These are phyloP conservation scores for Epiperipatus broadwayi DNA, from an alignment of 2,888 invertebrate species.

Conservation along the genomic window DNA sequence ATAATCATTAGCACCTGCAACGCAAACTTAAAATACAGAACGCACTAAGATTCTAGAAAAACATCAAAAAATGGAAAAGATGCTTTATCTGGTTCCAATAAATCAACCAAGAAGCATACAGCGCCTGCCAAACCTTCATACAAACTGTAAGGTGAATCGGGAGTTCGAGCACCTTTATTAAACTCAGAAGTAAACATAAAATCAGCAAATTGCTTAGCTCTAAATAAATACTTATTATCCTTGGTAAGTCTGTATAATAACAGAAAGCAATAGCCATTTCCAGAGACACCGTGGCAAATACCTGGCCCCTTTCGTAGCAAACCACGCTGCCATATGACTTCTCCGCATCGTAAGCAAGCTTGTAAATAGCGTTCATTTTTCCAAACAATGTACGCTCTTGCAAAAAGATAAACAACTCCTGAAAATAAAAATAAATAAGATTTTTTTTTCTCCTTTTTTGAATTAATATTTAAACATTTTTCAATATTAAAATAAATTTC, in stretches of 20 bases:
- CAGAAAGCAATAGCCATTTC: constrained; percentile 60
- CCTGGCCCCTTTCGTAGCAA: constrained; percentile 64
- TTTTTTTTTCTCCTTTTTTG: no score
- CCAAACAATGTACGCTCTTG: constrained; percentile 54
- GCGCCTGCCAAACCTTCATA: constrained; percentile 74
- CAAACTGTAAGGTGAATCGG: constrained; percentile 61
- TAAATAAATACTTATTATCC: constrained; percentile 34
- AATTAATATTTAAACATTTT: no score
- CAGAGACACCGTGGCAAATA: constrained; percentile 69
- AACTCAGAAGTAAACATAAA: constrained; percentile 49
- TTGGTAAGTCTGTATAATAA: constrained; percentile 52
- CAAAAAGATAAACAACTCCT: constrained; percentile 55
- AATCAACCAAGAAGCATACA: constrained; percentile 57
- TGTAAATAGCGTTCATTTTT: constrained; percentile 49
- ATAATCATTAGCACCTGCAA: no score
- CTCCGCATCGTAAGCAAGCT: constrained; percentile 46
- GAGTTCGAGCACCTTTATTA: constrained; percentile 43
- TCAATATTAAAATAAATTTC: no score
- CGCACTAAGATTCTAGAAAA: no score
- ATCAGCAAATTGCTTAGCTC: constrained; percentile 51
- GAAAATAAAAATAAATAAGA: constrained; percentile 18
- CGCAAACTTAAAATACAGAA: no score
- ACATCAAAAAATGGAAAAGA: constrained; percentile 69
- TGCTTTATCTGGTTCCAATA: constrained; percentile 48
- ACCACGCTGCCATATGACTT: constrained; percentile 62